A percentile compares a stretch with the other conserved stretches of the same genome.
Conservation (phyloP, 2,888 invertebrate genomes). For the Crematogaster levior region DNA sequence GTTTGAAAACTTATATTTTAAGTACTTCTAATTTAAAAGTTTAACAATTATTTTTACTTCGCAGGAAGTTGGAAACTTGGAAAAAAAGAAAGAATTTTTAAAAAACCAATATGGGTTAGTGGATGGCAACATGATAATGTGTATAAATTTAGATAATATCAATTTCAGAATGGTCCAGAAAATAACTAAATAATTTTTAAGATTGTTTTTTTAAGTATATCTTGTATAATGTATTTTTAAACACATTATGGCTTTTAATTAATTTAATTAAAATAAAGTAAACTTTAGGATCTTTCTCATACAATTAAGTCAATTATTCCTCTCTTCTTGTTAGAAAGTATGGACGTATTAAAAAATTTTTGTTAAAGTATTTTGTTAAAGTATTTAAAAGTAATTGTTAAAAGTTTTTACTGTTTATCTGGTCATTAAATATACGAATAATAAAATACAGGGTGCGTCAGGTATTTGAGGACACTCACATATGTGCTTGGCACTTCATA, state of each 20-base stretch:
- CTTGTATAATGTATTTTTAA: not conserved
- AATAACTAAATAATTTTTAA: not conserved
- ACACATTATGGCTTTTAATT: not conserved
- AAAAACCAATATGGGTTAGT: not conserved
- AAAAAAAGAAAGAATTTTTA: not conserved
- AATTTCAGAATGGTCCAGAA: not conserved
- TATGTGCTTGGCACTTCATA: too few relatives aligned
- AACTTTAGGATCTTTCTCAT: not conserved
- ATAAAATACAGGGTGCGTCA: too few relatives aligned
- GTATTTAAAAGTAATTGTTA: too few relatives aligned
- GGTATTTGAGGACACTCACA: too few relatives aligned
- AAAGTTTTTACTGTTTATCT: too few relatives aligned
- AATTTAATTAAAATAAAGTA: not conserved
- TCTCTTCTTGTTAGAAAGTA: too few relatives aligned
- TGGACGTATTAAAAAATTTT: too few relatives aligned
- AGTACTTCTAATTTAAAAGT: not conserved
- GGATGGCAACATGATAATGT: not conserved
- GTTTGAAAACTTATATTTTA: not conserved
- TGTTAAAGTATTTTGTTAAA: too few relatives aligned
- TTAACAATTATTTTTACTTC: not conserved
- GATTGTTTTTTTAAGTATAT: not conserved
- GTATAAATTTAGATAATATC: not conserved
- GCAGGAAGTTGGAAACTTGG: not conserved
- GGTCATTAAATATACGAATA: too few relatives aligned
- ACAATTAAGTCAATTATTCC: too few relatives aligned